Conservation (phyloP, 2,113 vertebrate genomes). For the Corythornis madagascariensis region DNA sequence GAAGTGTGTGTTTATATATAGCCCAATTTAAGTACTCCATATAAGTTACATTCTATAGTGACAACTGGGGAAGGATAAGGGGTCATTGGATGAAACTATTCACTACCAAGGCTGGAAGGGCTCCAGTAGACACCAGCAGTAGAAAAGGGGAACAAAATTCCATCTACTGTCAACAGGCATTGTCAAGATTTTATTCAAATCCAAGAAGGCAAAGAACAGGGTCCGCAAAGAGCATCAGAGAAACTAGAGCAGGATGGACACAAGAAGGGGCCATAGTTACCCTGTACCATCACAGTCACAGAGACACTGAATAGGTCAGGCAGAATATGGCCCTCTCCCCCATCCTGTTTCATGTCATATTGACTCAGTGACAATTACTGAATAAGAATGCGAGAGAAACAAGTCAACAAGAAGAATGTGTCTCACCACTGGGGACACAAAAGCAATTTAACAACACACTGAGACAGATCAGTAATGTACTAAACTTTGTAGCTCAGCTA, state of each 20-base stretch:
- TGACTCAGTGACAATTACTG: background rate
- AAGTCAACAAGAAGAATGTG: background rate
- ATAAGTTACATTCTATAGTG: background rate
- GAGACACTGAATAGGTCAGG: background rate
- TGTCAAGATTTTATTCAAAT: background rate
- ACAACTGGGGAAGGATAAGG: background rate
- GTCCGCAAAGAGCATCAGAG: background rate
- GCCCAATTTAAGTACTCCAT: background rate
- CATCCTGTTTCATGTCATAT: background rate
- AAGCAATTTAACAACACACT: background rate
- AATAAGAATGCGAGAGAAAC: background rate
- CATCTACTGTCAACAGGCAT: background rate
- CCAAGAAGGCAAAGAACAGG: background rate
- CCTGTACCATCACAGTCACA: background rate
- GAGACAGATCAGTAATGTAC: background rate
- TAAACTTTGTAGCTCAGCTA: background rate
- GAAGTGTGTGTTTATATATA: background rate
- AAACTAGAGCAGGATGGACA: background rate
- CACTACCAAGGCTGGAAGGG: background rate
- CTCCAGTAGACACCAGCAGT: background rate
- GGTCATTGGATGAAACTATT: background rate
- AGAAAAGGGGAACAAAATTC: background rate
- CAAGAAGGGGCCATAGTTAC: background rate
- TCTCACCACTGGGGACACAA: background rate
- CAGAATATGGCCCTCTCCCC: background rate